Evolutionary conservation across 2,888 invertebrate genomes (phyloP), one percentile per base, ranked within the genome.

Genomic region (Mantis religiosa): DNA sequence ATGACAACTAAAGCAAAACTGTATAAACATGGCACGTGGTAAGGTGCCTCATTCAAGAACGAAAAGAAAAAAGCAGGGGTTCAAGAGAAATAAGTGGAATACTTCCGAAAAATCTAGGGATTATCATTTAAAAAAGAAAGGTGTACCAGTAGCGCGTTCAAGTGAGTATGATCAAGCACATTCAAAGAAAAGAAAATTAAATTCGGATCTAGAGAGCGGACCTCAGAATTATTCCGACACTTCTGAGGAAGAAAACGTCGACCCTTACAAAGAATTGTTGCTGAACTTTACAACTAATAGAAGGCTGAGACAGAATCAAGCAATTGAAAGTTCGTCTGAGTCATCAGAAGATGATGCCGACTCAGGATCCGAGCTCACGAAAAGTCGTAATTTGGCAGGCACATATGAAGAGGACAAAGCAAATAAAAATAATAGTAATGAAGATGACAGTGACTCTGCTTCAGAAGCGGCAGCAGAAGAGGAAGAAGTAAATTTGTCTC

Each of bases 241-340:
- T 30, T 94, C 95, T n/a, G 95, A 95, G 90, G 94, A 95, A 89
- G 93, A 93, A 89, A 91, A 92, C 83, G 93, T 95, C 92, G 93
- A 94, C 3, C 54, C 54, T 6, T 94, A 94, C 91, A 93, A 93
- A 82, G 93, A 94, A 91, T 92, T 96, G 84, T 91, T 96, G 30
- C 94, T 95, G 0, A 94, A 94, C 89, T 95, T 95, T 90, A 92
- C 92, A 87, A 91, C 91, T n/a, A 9, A n/a, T 84, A n/a, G 14
- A 8, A 20, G 8, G 1, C 86, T 28, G 8, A 30, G 20, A 6
- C 85, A 88, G n/a, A 87, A 34, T 28, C 87, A 87, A 88, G 84
- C 89, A 71, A 86, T 87, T 28, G 88, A 90, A 41, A 90, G 89
- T 54, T 88, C 71, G 15, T 87, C 87, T 12, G 71, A 27, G 12